Base-by-base conservation (phyloP, 2,113 vertebrate species). In the Eptesicus fuscus region DNA sequence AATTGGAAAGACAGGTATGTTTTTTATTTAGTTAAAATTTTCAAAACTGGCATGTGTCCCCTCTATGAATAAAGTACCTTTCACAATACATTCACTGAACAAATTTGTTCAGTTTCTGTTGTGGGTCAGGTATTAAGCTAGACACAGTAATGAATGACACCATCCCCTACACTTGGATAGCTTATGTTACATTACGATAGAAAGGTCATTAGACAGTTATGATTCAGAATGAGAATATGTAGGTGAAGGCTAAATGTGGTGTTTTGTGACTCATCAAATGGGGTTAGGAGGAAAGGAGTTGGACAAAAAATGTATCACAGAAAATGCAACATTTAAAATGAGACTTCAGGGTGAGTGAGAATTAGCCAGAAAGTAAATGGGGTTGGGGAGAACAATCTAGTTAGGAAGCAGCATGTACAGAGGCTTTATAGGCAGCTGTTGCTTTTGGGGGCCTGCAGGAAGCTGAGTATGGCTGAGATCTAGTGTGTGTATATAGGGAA, bases 1-100 rank as follows among this genome's bases (percentile, higher is more conserved):
- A 99, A 90, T 98, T 99, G 98, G 99, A 99, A 98, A 99, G 99
- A 98, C 98, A 99, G 99, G 99, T 99, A 99, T 96, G 76, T 95
- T 97, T 47, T 80, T 59, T 91, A 47, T 65, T 78, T 87, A 53
- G 3, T 83, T 76, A 71, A 96, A 10, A 9, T 94, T 96, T 94
- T 93, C 13, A 70, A 76, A 90, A 96, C 73, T 10, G 37, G 25
- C 78, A 0, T 87, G 3, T 94, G 5, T 74, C 17, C 25, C 37
- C 3, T 87, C 25, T 89, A 7, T 95, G 87, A 88, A 74, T 84
- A 56, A 92, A 94, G 51, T 69, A 44, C 51, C 67, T 97, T 83
- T 89, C 51, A 83, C 11, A 59, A 7, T 70, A 65, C 32, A 32
- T 83, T 86, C n/a, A 53, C 9, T 96, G 16, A 76, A 9, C 10